These are phyloP conservation scores for Monopis laevigella DNA, from an alignment of 2,888 invertebrate genomes.

Conservation along the genomic window DNA sequence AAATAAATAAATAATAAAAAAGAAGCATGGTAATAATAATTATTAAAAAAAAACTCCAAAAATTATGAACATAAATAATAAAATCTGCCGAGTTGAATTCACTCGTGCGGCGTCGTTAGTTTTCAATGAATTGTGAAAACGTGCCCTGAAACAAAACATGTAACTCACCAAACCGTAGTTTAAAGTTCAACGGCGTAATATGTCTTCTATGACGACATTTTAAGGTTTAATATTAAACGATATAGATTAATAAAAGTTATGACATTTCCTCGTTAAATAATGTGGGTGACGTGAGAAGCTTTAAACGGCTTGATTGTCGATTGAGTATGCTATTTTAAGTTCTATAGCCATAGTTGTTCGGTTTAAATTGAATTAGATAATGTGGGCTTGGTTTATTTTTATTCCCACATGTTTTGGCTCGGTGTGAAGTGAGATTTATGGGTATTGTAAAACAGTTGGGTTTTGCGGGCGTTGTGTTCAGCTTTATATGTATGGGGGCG, in stretches of 20 bases:
- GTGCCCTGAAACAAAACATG: slow-evolving; percentile 37
- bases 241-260: slow-evolving; percentile 23
- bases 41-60: background rate
- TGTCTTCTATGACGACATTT: background rate
- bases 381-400: slow-evolving; percentile 33
- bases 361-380: slow-evolving; percentile 32
- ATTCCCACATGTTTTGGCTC: slow-evolving; percentile 35
- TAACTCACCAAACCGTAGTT: slow-evolving; percentile 25
- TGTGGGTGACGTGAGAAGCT: slow-evolving; percentile 43
- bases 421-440: slow-evolving; percentile 50
- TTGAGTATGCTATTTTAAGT: slow-evolving; percentile 33
- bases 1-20: too few relatives aligned
- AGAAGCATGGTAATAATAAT: too few relatives aligned
- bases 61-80: slow-evolving; percentile 36
- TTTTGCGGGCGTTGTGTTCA: slow-evolving; percentile 27
- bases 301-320: slow-evolving; percentile 31
- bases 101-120: slow-evolving; percentile 21
- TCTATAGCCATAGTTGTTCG: slow-evolving; percentile 29
- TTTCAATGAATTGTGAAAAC: slow-evolving; percentile 37
- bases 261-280: slow-evolving; percentile 33
- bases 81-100: slow-evolving; percentile 26
- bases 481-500: slow-evolving; percentile 17
- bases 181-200: background rate
- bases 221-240: slow-evolving; percentile 9
- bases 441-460: slow-evolving; percentile 41